phyloP scores from a whole-genome alignment of 2,797 vertebrate genomes.

The Peromyscus melanophrys region DNA sequence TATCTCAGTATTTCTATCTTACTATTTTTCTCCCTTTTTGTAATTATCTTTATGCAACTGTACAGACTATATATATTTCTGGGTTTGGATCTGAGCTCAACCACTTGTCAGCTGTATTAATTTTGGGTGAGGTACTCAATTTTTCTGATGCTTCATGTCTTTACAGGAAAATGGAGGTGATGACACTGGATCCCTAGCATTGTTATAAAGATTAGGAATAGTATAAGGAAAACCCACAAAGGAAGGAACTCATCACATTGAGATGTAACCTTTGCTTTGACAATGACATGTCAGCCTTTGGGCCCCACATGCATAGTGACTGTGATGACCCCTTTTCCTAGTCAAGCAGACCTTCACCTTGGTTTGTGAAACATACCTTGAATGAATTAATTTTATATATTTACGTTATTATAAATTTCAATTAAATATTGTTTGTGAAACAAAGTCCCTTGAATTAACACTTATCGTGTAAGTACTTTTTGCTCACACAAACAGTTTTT shows the following conservation, averaged over 20 bases:
- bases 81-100: not conserved
- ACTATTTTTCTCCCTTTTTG: not conserved
- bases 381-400: not conserved
- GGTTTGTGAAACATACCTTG: not conserved
- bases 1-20: not conserved
- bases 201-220: not conserved
- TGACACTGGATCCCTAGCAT: not conserved
- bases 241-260: not conserved
- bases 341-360: not conserved
- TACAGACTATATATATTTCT: not conserved
- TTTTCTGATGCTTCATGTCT: not conserved
- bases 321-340: not conserved
- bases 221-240: not conserved
- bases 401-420: slow-evolving; percentile 19
- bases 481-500: not conserved
- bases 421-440: slow-evolving; percentile 49
- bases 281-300: not conserved
- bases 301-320: not conserved
- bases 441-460: slow-evolving; percentile 30
- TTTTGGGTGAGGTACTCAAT: not conserved
- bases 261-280: not conserved
- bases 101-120: not conserved
- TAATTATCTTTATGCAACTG: not conserved
- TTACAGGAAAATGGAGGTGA: not conserved
- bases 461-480: not conserved